Evolutionary conservation across 2,888 invertebrate species (phyloP).

Genomic region (Arrhopalites spinosus): DNA sequence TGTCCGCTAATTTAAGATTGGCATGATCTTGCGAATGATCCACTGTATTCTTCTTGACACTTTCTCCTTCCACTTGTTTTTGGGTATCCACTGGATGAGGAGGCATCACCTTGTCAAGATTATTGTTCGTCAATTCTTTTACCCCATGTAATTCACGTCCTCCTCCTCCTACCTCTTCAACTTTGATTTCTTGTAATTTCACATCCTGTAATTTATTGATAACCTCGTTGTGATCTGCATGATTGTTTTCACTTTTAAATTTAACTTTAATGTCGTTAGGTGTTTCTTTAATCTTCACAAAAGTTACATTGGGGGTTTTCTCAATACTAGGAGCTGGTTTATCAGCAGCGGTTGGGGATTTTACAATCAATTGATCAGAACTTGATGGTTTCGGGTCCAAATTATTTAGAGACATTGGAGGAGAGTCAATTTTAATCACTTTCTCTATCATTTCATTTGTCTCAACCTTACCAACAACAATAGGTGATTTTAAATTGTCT

Average conservation of each 20-base stretch:
- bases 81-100: background rate
- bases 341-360: background rate
- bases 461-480: background rate
- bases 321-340: background rate
- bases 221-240: too few relatives aligned
- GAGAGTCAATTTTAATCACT: background rate
- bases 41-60: background rate
- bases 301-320: background rate
- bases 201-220: background rate
- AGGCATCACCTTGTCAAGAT: background rate
- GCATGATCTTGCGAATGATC: background rate
- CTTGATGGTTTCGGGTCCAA: background rate
- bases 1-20: background rate
- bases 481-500: background rate
- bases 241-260: too few relatives aligned
- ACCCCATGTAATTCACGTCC: background rate
- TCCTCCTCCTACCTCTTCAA: background rate
- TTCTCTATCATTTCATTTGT: background rate
- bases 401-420: background rate
- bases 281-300: background rate
- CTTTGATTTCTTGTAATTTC: background rate
- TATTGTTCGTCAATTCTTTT: background rate
- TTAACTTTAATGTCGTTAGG: background rate
- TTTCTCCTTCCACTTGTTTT: background rate
- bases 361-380: background rate